phyloP scores from a whole-genome alignment of 2,113 vertebrate genomes.

The Solea solea region DNA sequence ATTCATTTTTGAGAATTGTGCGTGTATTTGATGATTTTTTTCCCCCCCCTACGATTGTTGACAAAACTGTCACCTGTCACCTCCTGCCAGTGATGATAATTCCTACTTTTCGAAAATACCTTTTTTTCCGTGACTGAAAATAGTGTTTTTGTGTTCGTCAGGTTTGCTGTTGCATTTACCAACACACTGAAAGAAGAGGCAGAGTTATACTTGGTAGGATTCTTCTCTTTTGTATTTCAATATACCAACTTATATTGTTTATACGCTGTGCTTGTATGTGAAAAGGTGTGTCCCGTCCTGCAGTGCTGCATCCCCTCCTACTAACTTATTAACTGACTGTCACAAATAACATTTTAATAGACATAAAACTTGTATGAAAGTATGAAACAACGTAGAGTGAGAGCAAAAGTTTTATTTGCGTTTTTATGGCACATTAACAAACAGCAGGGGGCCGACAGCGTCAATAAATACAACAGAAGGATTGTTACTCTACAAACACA shows the following conservation, averaged over 20 bases:
- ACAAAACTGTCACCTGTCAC: slow-evolving; percentile 35
- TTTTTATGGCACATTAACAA: slow-evolving; percentile 36
- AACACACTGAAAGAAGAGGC: slow-evolving; percentile 86
- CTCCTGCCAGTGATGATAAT: slow-evolving; percentile 10
- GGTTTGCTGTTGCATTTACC: slow-evolving; percentile 94
- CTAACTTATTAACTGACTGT: background rate
- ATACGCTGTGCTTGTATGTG: background rate
- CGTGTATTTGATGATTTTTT: slow-evolving; percentile 16
- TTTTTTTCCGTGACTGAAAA: slow-evolving; percentile 15
- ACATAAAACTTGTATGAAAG: slow-evolving; percentile 1
- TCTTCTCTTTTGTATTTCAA: slow-evolving; percentile 28
- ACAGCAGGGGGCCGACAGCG: slow-evolving; percentile 33
- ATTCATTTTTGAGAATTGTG: slow-evolving; percentile 11
- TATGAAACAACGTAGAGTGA: background rate
- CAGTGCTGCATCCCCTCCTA: background rate
- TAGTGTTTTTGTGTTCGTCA: slow-evolving; percentile 63
- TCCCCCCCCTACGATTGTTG: slow-evolving; percentile 2
- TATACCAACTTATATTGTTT: background rate
- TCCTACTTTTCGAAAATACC: slow-evolving; percentile 19
- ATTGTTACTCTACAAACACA: slow-evolving; percentile 64
- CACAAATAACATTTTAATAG: slow-evolving; percentile 1
- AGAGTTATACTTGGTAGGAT: slow-evolving; percentile 85
- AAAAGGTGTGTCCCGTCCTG: background rate
- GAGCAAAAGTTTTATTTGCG: slow-evolving; percentile 26
- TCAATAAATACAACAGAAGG: slow-evolving; percentile 60